Evolutionary conservation across 2,113 vertebrate genomes (phyloP), one percentile per base, ranked within the genome.

Genomic region (Rhegmatorhina hoffmannsi): DNA sequence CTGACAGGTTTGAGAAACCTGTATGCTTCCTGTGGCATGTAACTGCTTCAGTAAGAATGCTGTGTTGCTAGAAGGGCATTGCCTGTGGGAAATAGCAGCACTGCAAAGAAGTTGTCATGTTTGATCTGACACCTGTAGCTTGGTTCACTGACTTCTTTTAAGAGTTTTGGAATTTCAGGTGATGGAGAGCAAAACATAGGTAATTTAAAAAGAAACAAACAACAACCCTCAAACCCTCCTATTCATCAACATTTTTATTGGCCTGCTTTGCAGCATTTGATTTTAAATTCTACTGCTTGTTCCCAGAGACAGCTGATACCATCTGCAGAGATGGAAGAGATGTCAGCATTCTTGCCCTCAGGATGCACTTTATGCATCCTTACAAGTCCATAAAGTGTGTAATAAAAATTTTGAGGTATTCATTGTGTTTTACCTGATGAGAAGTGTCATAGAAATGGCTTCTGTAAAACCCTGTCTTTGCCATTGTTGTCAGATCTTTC

Each of bases 211-310:
- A 4, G 1, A 36, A 88, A 24, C 43, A 63, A 74, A 8, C 17
- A 56, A 44, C 21, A 33, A 7, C 1, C 7, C 12, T 1, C 0
- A 29, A 83, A 68, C 1, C 0, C 56, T 29, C 53, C 33, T 25
- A 13, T 50, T 7, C 29, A 78, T 70, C 60, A 62, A 56, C 12
- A 56, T 87, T 91, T 93, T 91, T 86, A 84, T 89, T 72, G 44
- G 5, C 29, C 16, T 93, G 28, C 7, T 94, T 94, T 84, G 31
- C 17, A 75, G 4, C 21, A 40, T 91, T 91, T 68, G 56, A 84
- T 92, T 91, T 93, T 60, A 75, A 72, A 81, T 74, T 87, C 33
- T 79, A 36, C 26, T 60, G 2, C 53, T 89, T 91, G 3, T 3
- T 89, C 13, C 17, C 13, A 52, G 55, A 92, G 49, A 62, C 13